Conservation (phyloP, 2,888 invertebrate genomes). For the Tenthredo mesomela region DNA sequence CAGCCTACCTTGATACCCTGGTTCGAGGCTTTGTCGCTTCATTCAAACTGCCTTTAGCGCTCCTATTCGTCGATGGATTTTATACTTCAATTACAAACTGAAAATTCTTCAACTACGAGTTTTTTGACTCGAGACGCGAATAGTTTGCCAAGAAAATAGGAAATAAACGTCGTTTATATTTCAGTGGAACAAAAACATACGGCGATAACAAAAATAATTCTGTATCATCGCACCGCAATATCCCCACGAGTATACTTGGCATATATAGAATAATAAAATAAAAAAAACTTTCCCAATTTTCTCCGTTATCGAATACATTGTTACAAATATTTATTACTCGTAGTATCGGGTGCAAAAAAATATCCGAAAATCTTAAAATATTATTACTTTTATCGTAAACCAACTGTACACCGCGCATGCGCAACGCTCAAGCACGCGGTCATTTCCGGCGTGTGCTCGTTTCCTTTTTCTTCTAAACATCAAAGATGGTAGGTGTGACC, state of each 20-base stretch:
- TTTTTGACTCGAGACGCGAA: too few species aligned
- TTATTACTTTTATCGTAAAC: conserved; percentile 56
- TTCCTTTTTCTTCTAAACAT: conserved; percentile 69
- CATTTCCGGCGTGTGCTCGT: conserved; percentile 64
- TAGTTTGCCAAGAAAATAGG: background rate
- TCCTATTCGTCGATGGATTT: conserved; percentile 54
- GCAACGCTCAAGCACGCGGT: conserved; percentile 57
- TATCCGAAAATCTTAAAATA: conserved; percentile 51
- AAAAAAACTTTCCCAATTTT: background rate
- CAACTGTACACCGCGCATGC: conserved; percentile 58
- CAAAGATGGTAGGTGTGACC: conserved; percentile 72
- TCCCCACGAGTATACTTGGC: background rate
- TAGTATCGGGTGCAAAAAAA: background rate
- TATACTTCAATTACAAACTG: conserved; percentile 35
- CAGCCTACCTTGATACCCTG: conserved; percentile 67
- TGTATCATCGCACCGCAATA: conserved; percentile 19
- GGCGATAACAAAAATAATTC: conserved; percentile 36
- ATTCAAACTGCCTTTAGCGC: conserved; percentile 68
- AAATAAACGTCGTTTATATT: background rate
- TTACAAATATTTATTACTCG: background rate
- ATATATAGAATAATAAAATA: background rate
- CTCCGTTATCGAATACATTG: background rate
- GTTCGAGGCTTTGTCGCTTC: conserved; percentile 74
- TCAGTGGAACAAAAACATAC: background rate
- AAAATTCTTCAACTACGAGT: background rate